Base-by-base conservation (phyloP, 2,888 invertebrate species). In the Aspidiotus rigidus region DNA sequence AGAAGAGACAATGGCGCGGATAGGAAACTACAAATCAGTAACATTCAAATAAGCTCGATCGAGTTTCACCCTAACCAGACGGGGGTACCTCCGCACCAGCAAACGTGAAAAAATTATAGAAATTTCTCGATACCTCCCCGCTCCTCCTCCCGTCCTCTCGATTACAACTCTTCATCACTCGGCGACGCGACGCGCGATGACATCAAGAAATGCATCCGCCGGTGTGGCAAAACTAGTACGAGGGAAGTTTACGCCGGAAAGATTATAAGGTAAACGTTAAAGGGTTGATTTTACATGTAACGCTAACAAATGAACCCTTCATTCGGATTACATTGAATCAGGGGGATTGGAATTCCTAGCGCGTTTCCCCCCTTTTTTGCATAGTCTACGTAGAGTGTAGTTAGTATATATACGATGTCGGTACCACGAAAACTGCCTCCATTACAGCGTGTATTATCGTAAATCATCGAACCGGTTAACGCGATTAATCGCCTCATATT, bases 401-500 rank as follows among this genome's bases (percentile, higher is more conserved):
- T 64, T 53, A 64, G 16, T 53, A n/a, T 54, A n/a, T 54, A 15
- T 28, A 28, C 41, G 15, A 10, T n/a, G 16, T 40, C n/a, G 9
- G 59, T 56, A 13, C 44, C 13, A 15, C 63, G 16, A n/a, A 13
- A 28, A 53, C 28, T 15, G 53, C 63, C n/a, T 57, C 57, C 56
- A 57, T 57, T 57, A 66, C 56, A 66, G 40, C 56, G 40, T 59
- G 57, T 66, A 66, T 66, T 66, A 66, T 66, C 40, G 66, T 66
- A 59, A 66, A 66, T 69, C 69, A 69, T 56, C 69, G 69, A 69
- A 69, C 69, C 62, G 69, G 69, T 69, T 69, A 69, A 69, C 69
- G 62, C 69, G 69, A 69, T 69, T 69, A 69, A 69, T 66, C 66
- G 66, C 42, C 57, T 59, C 57, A 59, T 66, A 66, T 66, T 66